These are phyloP conservation scores for Paedocypris sp. DNA, from an alignment of 2,113 vertebrate species.

Conservation along the genomic window DNA sequence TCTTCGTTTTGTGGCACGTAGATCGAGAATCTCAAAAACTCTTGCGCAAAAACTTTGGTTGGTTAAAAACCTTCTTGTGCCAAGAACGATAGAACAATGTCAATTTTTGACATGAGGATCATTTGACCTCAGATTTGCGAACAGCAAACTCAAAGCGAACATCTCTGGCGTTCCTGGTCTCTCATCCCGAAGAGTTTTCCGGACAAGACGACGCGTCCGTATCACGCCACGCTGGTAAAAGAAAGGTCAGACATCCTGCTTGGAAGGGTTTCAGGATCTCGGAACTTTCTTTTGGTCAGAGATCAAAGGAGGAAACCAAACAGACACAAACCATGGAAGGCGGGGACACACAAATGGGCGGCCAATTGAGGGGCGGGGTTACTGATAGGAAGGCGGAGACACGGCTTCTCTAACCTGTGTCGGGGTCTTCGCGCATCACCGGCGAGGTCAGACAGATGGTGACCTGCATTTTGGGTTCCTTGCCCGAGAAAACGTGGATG, in stretches of 20 bases:
- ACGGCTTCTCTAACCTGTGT: conserved; percentile 73
- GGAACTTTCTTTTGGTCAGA: too few relatives aligned
- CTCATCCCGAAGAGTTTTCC: conserved; percentile 4
- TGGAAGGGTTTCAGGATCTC: conserved; percentile 38
- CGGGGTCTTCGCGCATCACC: conserved; percentile 72
- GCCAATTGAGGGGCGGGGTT: neutral
- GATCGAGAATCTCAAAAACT: too few relatives aligned
- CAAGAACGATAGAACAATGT: too few relatives aligned
- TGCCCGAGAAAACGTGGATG: conserved; percentile 69
- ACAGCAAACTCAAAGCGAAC: neutral
- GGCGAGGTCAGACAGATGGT: conserved; percentile 72
- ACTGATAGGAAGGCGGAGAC: conserved; percentile 47
- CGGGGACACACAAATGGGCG: too few relatives aligned
- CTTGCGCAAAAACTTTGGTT: too few relatives aligned
- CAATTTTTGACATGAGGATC: neutral
- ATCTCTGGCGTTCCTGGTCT: neutral
- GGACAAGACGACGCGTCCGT: conserved; percentile 27
- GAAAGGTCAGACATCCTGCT: conserved; percentile 73
- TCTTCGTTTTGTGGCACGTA: too few relatives aligned
- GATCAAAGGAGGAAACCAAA: conserved; percentile 38
- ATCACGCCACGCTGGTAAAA: conserved; percentile 50
- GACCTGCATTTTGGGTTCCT: conserved; percentile 76
- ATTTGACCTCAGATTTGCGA: neutral
- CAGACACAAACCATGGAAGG: conserved; percentile 20
- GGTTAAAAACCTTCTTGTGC: too few relatives aligned